phyloP scores from a whole-genome alignment of 2,888 invertebrate genomes.

The Lamellibrachia columna region DNA sequence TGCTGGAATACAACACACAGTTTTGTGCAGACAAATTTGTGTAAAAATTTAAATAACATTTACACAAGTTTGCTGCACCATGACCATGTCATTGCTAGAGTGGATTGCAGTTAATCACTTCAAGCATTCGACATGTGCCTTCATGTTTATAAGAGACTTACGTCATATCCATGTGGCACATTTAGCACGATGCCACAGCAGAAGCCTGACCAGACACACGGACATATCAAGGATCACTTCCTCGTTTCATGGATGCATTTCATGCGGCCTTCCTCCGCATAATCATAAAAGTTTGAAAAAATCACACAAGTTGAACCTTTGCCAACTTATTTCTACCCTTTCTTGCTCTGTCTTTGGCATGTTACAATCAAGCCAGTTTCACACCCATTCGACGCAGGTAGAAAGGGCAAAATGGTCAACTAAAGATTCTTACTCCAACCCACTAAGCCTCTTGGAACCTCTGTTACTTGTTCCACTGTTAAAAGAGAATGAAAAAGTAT shows the following conservation, averaged over 20 bases:
- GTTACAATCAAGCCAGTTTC: background rate
- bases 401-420: background rate
- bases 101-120: background rate
- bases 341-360: background rate
- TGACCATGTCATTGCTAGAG: background rate
- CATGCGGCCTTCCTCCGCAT: background rate
- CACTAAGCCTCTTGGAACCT: conserved; percentile 20
- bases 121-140: background rate
- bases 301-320: background rate
- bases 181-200: background rate
- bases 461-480: conserved; percentile 41
- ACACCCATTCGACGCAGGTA: background rate
- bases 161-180: background rate
- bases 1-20: too few relatives aligned
- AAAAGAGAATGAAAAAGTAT: conserved; percentile 37
- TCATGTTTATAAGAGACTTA: too few relatives aligned
- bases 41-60: background rate
- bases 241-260: background rate
- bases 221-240: background rate
- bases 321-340: background rate
- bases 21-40: background rate
- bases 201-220: background rate
- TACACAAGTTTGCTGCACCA: background rate
- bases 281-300: background rate
- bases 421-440: background rate